Conservation (phyloP, 2,888 invertebrate species). For the Aproaerema taeniolella region DNA sequence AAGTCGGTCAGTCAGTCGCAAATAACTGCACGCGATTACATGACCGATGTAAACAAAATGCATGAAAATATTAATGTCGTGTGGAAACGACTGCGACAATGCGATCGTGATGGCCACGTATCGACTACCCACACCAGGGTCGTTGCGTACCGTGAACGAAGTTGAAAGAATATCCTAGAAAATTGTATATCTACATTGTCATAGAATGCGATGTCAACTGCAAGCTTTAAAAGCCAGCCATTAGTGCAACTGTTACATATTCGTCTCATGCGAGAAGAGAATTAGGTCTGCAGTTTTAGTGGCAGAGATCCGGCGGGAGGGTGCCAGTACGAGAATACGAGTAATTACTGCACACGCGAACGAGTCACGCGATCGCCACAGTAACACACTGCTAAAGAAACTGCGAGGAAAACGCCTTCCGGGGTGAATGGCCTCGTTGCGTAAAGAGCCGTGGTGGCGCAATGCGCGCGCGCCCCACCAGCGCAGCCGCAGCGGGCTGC, state of each 20-base stretch:
- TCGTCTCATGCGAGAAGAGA: conserved; percentile 47
- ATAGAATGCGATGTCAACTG: background rate
- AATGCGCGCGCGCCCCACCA: conserved; percentile 48
- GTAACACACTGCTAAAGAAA: conserved; percentile 73
- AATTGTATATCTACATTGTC: background rate
- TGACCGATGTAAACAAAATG: conserved; percentile 28
- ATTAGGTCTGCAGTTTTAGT: conserved; percentile 49
- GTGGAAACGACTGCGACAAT: conserved; percentile 24
- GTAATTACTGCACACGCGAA: conserved; percentile 54
- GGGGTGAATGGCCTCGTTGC: conserved; percentile 75
- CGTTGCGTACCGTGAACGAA: too few species aligned
- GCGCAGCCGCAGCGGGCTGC: conserved; percentile 33
- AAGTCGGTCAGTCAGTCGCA: conserved; percentile 35
- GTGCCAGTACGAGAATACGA: conserved; percentile 26
- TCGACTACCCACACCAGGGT: too few species aligned
- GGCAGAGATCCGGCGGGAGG: conserved; percentile 47
- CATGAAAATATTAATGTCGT: conserved; percentile 28
- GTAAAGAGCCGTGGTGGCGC: conserved; percentile 64
- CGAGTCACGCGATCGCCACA: conserved; percentile 69
- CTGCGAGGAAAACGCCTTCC: conserved; percentile 74
- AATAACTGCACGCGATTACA: conserved; percentile 27
- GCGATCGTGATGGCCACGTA: conserved; percentile 14
- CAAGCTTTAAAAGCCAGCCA: conserved; percentile 21
- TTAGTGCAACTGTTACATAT: conserved; percentile 36
- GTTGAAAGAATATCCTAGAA: too few species aligned